Percentiles rank a stretch among this genome's conserved stretches.
Conservation (phyloP, 2,888 invertebrate genomes). For the Therioaphis trifolii region DNA sequence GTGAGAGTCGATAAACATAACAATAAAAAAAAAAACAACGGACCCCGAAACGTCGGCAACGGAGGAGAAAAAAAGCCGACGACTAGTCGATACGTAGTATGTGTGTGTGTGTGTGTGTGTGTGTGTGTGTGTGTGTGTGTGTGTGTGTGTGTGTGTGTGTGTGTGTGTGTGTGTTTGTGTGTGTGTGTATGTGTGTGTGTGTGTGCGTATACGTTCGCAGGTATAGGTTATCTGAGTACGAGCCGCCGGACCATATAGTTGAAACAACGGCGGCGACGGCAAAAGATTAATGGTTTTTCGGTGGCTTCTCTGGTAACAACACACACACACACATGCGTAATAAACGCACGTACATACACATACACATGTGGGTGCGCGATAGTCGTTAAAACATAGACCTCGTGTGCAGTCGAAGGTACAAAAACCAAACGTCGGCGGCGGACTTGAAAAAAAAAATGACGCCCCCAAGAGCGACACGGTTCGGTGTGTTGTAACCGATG, state of each 20-base stretch:
- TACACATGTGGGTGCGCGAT: not conserved
- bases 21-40: slow-evolving; percentile 9
- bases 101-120: too few species aligned
- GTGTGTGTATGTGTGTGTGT: too few species aligned
- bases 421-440: slow-evolving; percentile 6
- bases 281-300: slow-evolving; percentile 61
- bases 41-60: slow-evolving; percentile 13
- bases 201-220: not conserved
- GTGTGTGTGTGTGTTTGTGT: too few species aligned
- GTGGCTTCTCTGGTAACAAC: slow-evolving; percentile 41
- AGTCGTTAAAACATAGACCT: slow-evolving; percentile 53
- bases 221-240: too few species aligned
- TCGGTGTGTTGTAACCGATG: not conserved
- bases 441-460: slow-evolving; percentile 16
- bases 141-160: too few species aligned
- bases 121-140: too few species aligned
- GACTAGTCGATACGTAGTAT: slow-evolving; percentile 8
- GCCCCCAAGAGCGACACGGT: slow-evolving; percentile 42
- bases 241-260: slow-evolving; percentile 22
- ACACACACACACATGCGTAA: not conserved
- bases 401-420: not conserved
- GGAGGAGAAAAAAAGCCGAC: slow-evolving; percentile 9
- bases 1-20: slow-evolving; percentile 34
- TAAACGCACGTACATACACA: not conserved
- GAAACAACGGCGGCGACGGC: slow-evolving; percentile 59